These are phyloP conservation scores for Felis chaus DNA, from an alignment of 2,113 vertebrate genomes.

Conservation along the genomic window DNA sequence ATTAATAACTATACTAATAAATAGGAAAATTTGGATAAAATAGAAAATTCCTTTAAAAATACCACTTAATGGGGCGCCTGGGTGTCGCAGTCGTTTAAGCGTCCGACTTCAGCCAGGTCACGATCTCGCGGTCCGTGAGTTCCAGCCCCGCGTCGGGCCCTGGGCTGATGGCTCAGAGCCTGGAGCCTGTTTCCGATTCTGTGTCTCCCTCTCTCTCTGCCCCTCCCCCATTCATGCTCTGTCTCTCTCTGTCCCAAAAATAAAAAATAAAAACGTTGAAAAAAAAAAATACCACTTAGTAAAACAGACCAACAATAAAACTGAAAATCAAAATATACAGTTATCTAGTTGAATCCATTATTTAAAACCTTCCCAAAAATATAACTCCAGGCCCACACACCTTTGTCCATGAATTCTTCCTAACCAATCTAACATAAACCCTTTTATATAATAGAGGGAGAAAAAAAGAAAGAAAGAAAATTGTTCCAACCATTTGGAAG, in stretches of 20 bases:
- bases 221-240: too few relatives aligned
- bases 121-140: too few relatives aligned
- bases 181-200: too few relatives aligned
- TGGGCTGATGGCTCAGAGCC: too few relatives aligned
- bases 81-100: too few relatives aligned
- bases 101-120: too few relatives aligned
- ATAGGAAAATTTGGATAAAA: neutral
- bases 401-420: neutral
- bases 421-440: neutral
- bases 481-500: neutral
- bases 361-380: neutral
- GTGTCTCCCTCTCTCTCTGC: too few relatives aligned
- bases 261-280: too few relatives aligned
- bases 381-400: neutral
- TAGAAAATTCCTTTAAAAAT: neutral
- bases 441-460: neutral
- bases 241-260: too few relatives aligned
- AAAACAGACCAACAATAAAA: constrained; percentile 2
- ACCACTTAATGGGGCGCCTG: neutral
- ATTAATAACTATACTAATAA: neutral
- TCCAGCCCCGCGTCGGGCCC: too few relatives aligned
- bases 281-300: neutral
- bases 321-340: neutral
- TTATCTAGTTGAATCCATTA: neutral
- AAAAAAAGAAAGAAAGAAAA: neutral